Base-by-base conservation (phyloP, 2,113 vertebrate genomes). In the Malurus cyaneus region DNA sequence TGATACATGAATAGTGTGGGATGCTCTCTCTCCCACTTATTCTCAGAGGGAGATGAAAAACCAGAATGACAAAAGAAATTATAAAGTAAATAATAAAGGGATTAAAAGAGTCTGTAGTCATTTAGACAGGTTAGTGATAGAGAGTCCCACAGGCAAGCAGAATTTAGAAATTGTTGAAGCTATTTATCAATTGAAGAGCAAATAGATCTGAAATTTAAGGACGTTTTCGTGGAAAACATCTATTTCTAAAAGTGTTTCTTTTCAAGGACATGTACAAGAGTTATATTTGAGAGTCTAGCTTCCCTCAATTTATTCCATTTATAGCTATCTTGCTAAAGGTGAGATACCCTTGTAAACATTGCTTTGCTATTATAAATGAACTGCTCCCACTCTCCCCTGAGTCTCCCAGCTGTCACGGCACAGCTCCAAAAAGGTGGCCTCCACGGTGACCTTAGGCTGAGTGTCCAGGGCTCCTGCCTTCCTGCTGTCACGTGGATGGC, bases 41-140 rank as follows among this genome's bases (percentile, higher is more conserved):
- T 96, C 95, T 96, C 92, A 84, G 80, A 90, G 93, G 93, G 86
- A 86, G 88, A 86, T 93, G 90, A 90, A 94, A 92, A 96, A 86
- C 18, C 28, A 88, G 86, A 93, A 78, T 50, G 92, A 94, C 80
- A 94, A 95, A 94, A 93, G 94, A 94, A 95, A 93, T 92, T 52
- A 67, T 71, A 54, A 97, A 93, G 77, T 95, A 96, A 96, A 95
- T 96, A 96, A 93, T 93, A 84, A 84, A 76, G 32, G 60, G 60
- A 93, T 95, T 93, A 86, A 88, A 93, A 11, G 64, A 88, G 57
- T 90, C 56, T 80, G 21, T 77, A 90, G 56, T 88, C 64, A 83
- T 93, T 93, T 95, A 84, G 65, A 92, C 77, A 84, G 65, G 72
- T 90, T 95, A 71, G 85, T 71, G 56, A 88, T 74, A 78, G 56